Evolutionary conservation across 2,888 invertebrate species (phyloP).

Genomic region (Oxystoma pomonae): DNA sequence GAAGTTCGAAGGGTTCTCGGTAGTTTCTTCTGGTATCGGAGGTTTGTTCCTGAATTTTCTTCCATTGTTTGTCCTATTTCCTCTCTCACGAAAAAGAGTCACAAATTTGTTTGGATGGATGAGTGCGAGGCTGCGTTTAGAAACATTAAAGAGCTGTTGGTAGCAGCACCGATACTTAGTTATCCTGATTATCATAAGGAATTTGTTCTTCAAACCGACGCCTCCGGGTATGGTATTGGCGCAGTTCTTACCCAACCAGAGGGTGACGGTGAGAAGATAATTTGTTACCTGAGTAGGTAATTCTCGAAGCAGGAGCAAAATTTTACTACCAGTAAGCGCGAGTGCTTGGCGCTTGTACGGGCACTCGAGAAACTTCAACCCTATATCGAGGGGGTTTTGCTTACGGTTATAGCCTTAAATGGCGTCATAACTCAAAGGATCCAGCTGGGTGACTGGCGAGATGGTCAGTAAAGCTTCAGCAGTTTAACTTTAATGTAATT

Average conservation of each 20-base stretch:
- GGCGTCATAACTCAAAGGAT: slow-evolving; percentile 19
- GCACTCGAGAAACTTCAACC: no score
- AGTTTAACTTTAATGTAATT: no score
- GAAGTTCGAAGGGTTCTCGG: slow-evolving; percentile 19
- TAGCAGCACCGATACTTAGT: slow-evolving; percentile 13
- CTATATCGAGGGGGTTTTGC: no score
- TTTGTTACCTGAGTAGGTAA: no score
- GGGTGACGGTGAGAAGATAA: no score
- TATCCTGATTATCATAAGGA: slow-evolving; percentile 13
- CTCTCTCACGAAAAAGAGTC: slow-evolving; percentile 9
- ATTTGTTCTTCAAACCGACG: slow-evolving; percentile 10
- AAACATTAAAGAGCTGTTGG: slow-evolving; percentile 9
- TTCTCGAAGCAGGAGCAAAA: no score
- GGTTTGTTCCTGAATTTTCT: slow-evolving; percentile 20
- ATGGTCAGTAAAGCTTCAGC: no score
- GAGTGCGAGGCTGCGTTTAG: slow-evolving; percentile 7
- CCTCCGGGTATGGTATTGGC: slow-evolving; percentile 19
- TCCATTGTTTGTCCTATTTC: slow-evolving; percentile 16
- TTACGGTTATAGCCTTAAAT: slow-evolving; percentile 17
- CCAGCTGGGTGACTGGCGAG: slow-evolving; percentile 20
- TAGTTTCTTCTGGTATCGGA: slow-evolving; percentile 18
- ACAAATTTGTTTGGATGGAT: slow-evolving; percentile 13
- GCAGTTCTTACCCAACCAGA: slow-evolving; percentile 22
- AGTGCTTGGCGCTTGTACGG: no score
- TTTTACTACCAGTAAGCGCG: slow-evolving; percentile 11